phyloP scores from a whole-genome alignment of 2,888 invertebrate genomes.

The Dryadula phaetusa region DNA sequence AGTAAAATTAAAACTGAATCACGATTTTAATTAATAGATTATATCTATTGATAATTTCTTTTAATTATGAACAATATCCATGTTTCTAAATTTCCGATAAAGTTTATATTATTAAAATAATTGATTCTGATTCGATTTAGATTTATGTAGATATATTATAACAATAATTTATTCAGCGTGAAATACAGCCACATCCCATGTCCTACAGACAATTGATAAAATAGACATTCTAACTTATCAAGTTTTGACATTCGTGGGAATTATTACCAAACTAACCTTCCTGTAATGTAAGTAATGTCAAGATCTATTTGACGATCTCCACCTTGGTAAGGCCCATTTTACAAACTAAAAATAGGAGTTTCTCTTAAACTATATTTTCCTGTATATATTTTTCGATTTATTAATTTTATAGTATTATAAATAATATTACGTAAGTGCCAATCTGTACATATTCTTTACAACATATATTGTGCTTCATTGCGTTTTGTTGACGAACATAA shows the following conservation, averaged over 20 bases:
- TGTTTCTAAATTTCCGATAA: too few species aligned
- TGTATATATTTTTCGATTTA: background rate
- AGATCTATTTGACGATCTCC: conserved; percentile 81
- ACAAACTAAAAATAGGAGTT: conserved; percentile 74
- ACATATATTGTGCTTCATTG: conserved; percentile 40
- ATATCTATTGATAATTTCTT: too few species aligned
- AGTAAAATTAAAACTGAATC: too few species aligned
- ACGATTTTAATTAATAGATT: too few species aligned
- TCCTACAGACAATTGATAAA: conserved; percentile 33
- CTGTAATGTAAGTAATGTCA: conserved; percentile 65
- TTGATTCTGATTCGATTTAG: conserved; percentile 4
- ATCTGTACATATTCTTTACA: background rate
- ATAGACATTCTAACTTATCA: background rate
- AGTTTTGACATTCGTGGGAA: conserved; percentile 10
- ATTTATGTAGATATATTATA: conserved; percentile 10
- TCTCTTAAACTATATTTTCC: conserved; percentile 8
- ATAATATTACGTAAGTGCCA: background rate
- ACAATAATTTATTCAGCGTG: conserved; percentile 30
- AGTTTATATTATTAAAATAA: background rate
- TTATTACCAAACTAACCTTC: conserved; percentile 73
- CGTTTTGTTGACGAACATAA: conserved; percentile 23
- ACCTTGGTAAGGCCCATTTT: conserved; percentile 81
- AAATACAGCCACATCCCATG: conserved; percentile 35
- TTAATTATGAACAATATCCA: too few species aligned
- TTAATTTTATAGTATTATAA: background rate